Base-by-base conservation (phyloP, 2,888 invertebrate genomes). In the Drosophila picticornis region DNA sequence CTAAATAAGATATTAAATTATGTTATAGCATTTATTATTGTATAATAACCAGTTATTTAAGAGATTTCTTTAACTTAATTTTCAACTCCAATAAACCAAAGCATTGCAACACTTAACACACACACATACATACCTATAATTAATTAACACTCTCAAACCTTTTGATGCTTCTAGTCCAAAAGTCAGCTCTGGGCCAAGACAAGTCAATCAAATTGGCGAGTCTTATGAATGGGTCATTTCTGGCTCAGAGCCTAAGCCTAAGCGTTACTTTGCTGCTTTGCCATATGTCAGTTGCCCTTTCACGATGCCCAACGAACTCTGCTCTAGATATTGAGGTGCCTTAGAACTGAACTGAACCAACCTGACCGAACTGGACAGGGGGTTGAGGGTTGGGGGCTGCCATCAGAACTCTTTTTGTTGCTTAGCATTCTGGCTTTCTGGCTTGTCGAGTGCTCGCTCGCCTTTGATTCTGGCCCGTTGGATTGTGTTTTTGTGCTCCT, bases 341-440 rank as follows among this genome's bases (percentile, higher is more conserved):
- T 55, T 38, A 36, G 62, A 48, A 9, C 53, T 31, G 7, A 55
- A 25, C 27, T 36, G 27, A 56, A n/a, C 38, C 27, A 38, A 38
- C 57, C 61, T 57, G 46, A 16, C 25, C 46, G 2, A 25, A 46
- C 25, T 4, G 46, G 46, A 25, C 25, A 9, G 1, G 2, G 9
- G 7, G 22, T 22, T 25, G 16, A 11, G 43, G 43, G 11, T 25
- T 25, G 22, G 4, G 7, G 25, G 9, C 38, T 65, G 75, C 43
- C 56, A 62, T 60, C 64, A 73, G 53, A 69, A 63, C 59, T 80
- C 64, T 75, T 77, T 77, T 69, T 67, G 53, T 70, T 67, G 58
- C 62, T 61, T 51, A 38, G 40, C 72, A 19, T 56, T 67, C 40
- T 32, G 32, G 51, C 58, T 59, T 75, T 64, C 67, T 60, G 68